Evolutionary conservation across 2,888 invertebrate genomes (phyloP).

Genomic region (Diaperis boleti): DNA sequence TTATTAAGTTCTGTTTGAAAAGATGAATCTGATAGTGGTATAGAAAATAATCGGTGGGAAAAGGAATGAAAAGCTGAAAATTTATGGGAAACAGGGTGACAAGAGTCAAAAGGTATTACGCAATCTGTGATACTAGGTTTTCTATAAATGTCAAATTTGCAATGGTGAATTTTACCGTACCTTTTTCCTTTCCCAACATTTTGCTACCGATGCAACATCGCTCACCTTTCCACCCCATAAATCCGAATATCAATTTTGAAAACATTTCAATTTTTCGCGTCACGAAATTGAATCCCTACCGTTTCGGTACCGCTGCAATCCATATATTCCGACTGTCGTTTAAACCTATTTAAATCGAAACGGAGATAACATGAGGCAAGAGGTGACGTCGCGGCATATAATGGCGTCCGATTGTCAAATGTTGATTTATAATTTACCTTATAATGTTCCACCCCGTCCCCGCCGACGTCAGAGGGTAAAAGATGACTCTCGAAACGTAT

Average conservation of each 20-base stretch:
- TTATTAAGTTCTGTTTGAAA: too few relatives aligned
- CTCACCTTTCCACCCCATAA: not conserved
- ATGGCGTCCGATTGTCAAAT: constrained; percentile 61
- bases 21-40: too few relatives aligned
- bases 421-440: constrained; percentile 59
- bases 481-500: constrained; percentile 23
- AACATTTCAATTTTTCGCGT: not conserved
- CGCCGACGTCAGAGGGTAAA: constrained; percentile 28
- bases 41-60: too few relatives aligned
- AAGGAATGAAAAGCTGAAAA: too few relatives aligned
- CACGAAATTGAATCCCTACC: constrained; percentile 14
- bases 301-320: constrained; percentile 31
- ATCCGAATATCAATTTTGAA: not conserved
- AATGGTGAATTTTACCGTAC: too few relatives aligned
- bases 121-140: too few relatives aligned
- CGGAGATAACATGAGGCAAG: constrained; percentile 57
- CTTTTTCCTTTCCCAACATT: not conserved
- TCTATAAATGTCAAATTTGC: too few relatives aligned
- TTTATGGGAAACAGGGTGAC: too few relatives aligned
- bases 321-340: constrained; percentile 45
- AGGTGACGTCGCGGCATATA: constrained; percentile 61
- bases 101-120: too few relatives aligned
- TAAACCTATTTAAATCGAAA: constrained; percentile 53
- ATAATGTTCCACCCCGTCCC: constrained; percentile 42
- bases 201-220: not conserved